These are phyloP conservation scores for Drosophila setifemur DNA, from an alignment of 1,140 invertebrate species.

Conservation along the genomic window DNA sequence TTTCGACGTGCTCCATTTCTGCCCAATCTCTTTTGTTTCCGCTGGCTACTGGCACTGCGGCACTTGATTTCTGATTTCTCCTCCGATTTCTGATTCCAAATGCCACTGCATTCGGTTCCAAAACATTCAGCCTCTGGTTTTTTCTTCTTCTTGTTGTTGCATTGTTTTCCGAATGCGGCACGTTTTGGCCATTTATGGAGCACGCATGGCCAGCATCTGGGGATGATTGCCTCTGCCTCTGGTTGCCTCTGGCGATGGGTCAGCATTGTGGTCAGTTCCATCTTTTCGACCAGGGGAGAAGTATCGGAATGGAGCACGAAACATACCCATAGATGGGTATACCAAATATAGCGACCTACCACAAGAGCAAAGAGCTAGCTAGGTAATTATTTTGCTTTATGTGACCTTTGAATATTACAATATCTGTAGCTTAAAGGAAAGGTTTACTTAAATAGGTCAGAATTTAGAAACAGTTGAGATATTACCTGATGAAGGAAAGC, in stretches of 20 bases:
- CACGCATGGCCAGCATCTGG: conserved; percentile 24
- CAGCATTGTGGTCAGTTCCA: conserved; percentile 4
- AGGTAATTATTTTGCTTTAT: no score
- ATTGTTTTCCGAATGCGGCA: conserved; percentile 34
- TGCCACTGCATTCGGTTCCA: neutral
- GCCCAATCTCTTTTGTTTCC: conserved; percentile 29
- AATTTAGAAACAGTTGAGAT: no score
- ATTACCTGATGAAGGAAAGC: no score
- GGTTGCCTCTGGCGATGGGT: no score
- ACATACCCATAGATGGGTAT: no score
- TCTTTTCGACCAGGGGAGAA: no score
- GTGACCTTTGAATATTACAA: no score
- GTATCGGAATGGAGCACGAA: neutral
- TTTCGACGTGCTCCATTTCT: conserved; percentile 33
- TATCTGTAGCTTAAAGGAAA: no score
- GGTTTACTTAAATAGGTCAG: no score
- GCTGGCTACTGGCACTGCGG: conserved; percentile 4
- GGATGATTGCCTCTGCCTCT: conserved; percentile 22
- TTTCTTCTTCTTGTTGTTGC: no score
- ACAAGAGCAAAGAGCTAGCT: no score
- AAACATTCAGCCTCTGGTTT: conserved; percentile 20
- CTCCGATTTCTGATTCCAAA: conserved; percentile 26
- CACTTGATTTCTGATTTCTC: conserved; percentile 33
- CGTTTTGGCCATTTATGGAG: conserved; percentile 42
- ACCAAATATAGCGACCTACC: neutral